phyloP scores from a whole-genome alignment of 2,888 invertebrate genomes.

The Rhingia campestris region DNA sequence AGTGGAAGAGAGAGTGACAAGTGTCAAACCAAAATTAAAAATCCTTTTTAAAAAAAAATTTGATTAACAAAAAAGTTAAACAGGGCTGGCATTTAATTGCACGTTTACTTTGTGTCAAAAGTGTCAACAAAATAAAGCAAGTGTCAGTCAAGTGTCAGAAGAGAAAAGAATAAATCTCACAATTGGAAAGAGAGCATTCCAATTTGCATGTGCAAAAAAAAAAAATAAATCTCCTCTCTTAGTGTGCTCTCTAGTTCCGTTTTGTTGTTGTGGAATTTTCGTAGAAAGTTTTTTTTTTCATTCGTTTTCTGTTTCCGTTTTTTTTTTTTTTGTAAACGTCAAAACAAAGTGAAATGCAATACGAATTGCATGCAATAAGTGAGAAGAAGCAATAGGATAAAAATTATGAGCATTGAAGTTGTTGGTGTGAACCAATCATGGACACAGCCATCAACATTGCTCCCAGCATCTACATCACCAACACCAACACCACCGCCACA shows the following conservation, averaged over 20 bases:
- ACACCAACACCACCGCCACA: slow-evolving; percentile 34
- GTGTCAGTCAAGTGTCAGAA: slow-evolving; percentile 52
- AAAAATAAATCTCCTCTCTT: slow-evolving; percentile 7
- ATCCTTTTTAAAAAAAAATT: slow-evolving; percentile 24
- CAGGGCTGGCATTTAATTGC: not conserved
- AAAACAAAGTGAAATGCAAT: slow-evolving; percentile 40
- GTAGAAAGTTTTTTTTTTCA: slow-evolving; percentile 64
- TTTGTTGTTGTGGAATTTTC: slow-evolving; percentile 70
- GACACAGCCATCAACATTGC: slow-evolving; percentile 72
- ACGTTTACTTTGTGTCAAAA: slow-evolving; percentile 37
- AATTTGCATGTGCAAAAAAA: slow-evolving; percentile 46
- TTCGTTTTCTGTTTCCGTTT: slow-evolving; percentile 24
- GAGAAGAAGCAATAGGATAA: slow-evolving; percentile 41
- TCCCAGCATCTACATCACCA: slow-evolving; percentile 57
- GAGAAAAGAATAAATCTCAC: slow-evolving; percentile 23
- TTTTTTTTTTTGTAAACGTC: slow-evolving; percentile 5
- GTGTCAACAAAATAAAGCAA: not conserved
- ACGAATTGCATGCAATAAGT: slow-evolving; percentile 52
- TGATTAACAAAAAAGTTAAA: slow-evolving; percentile 20
- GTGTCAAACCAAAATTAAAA: slow-evolving; percentile 50
- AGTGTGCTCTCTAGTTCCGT: slow-evolving; percentile 4
- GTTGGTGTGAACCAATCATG: slow-evolving; percentile 74
- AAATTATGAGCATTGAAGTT: slow-evolving; percentile 74
- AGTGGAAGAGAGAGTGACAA: slow-evolving; percentile 74
- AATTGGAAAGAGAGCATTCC: slow-evolving; percentile 52